Base-by-base conservation (phyloP, 1,140 invertebrate species). In the Gryllus bimaculatus region DNA sequence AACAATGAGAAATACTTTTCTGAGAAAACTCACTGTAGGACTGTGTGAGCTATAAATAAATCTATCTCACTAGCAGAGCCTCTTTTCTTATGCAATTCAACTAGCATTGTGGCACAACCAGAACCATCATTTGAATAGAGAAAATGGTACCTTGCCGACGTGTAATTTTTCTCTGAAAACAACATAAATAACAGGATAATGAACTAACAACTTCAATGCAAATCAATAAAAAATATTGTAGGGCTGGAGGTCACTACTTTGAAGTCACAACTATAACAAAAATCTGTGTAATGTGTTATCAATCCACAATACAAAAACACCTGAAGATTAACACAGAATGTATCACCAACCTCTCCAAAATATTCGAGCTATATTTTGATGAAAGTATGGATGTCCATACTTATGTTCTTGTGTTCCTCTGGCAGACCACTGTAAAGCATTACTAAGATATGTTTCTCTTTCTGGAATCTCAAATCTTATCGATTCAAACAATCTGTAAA, bases 1-100 rank as follows among this genome's bases (percentile, higher is more conserved):
- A n/a, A n/a, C n/a, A n/a, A n/a, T n/a, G n/a, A n/a, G n/a, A n/a
- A n/a, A n/a, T n/a, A n/a, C n/a, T n/a, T n/a, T n/a, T n/a, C n/a
- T n/a, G n/a, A n/a, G n/a, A n/a, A 78, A 18, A 87, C 90, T 89
- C 86, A 95, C 90, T 98, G 96, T 79, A 99, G 87, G 75, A 98
- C 95, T 77, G 94, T 93, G 86, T 98, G 96, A 78, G 95, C 92
- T 84, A 99, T 94, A 84, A 98, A 98, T 78, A 98, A 87, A 87
- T 98, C 96, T 80, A 96, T 90, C 89, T 99, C 96, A 81, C 90
- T 92, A 74, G 91, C 90, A 83, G 92, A 95, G 26, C 96, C 96
- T 84, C 91, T 90, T 66, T 89, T 89, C 79, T 90, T 88, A 82
- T 98, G 96, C 78, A 96, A 90, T 85, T 98, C 95, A 81, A 98